phyloP scores from a whole-genome alignment of 2,113 vertebrate genomes.

The Phrynocephalus versicolor region DNA sequence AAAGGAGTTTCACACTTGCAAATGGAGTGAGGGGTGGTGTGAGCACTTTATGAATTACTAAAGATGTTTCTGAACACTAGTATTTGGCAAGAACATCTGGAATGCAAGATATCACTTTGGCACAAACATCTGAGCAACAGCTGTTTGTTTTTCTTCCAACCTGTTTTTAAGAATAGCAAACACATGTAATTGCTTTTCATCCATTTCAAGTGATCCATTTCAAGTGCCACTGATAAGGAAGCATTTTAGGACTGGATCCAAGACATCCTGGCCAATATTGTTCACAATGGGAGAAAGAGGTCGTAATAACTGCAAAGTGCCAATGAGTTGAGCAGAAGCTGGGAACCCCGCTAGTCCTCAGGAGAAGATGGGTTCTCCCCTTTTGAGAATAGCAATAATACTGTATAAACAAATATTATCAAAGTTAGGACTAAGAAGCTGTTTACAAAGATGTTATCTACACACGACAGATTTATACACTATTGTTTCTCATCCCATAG shows the following conservation, averaged over 20 bases:
- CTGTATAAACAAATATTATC: too few relatives aligned
- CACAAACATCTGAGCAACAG: slow-evolving; percentile 2
- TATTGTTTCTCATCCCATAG: too few relatives aligned
- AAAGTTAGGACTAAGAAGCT: too few relatives aligned
- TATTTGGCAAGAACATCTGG: slow-evolving; percentile 8
- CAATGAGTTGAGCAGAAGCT: neutral
- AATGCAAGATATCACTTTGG: neutral
- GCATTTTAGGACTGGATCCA: neutral
- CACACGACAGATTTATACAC: too few relatives aligned
- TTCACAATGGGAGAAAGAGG: neutral
- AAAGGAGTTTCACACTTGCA: neutral
- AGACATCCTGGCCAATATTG: neutral
- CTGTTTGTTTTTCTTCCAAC: slow-evolving; percentile 17
- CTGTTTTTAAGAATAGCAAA: fast-evolving
- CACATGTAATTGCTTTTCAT: neutral
- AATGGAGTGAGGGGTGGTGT: neutral
- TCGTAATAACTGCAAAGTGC: neutral
- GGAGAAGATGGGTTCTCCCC: neutral
- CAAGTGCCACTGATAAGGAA: neutral
- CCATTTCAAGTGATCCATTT: neutral
- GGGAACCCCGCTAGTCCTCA: neutral
- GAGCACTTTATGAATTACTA: neutral
- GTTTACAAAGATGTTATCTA: too few relatives aligned
- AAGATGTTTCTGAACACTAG: neutral
- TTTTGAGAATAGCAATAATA: neutral